Base-by-base conservation (phyloP, 2,797 vertebrate species). In the Sphaeramia orbicularis region DNA sequence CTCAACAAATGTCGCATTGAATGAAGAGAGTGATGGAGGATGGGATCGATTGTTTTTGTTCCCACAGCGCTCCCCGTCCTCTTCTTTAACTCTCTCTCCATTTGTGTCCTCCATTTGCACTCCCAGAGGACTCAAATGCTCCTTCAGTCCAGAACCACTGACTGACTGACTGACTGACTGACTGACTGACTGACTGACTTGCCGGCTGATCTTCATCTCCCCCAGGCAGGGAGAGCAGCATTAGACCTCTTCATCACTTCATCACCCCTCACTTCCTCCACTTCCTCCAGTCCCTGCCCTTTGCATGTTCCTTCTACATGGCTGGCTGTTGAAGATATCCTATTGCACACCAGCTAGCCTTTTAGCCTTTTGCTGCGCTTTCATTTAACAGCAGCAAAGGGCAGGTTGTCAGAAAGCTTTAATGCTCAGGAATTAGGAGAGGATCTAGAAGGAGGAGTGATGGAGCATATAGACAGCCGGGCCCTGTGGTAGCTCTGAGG, bases 1-100 rank as follows among this genome's bases (percentile, higher is more conserved):
- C 83, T 69, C 81, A 65, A 78, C 80, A 79, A 74, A 86, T 86
- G 88, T 80, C 85, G 78, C 45, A 53, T 67, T 48, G 74, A 80
- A 71, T 77, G 75, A 82, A 76, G 76, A 78, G 76, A 65, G 65
- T 40, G 78, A 76, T 62, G 70, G 65, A 71, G 76, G 71, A 83
- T 43, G 2, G 42, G 41, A 86, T 88, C 73, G 78, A 87, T 88
- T 21, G n/a, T 10, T 79, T 68, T 7, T 50, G 24, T 51, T 83
- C 65, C 57, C 47, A 15, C 47, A 27, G 56, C 57, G 10, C 42
- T 47, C 57, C 2, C 51, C 36, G 30, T 44, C 37, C 10, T 38
- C 24, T 38, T 53, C 38, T 57, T 57, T 57, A 49, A 38, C 53
- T 66, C 66, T 47, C 36, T 45, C 15, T 42, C 36, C 50, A 48